phyloP scores from a whole-genome alignment of 2,888 invertebrate species.

The Dioctria linearis region DNA sequence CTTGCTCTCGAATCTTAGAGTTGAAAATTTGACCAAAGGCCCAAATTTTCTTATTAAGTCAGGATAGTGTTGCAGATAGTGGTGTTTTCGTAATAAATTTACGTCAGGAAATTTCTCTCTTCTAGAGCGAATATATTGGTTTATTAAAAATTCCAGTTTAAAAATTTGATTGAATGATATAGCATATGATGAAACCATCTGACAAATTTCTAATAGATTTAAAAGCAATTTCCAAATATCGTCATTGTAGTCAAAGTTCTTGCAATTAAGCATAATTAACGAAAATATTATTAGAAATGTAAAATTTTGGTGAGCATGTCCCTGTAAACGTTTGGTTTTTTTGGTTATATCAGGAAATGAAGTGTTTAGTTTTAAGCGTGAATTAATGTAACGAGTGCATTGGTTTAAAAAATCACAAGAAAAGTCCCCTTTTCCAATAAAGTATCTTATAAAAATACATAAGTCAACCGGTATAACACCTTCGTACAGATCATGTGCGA shows the following conservation, averaged over 20 bases:
- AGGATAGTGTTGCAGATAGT: neutral
- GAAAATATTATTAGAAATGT: too few relatives aligned
- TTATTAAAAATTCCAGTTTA: constrained; percentile 6
- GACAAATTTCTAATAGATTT: neutral
- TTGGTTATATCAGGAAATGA: neutral
- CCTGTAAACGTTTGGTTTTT: neutral
- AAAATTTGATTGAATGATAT: neutral
- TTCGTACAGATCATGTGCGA: neutral
- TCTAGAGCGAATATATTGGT: neutral
- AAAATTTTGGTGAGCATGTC: neutral
- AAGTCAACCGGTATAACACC: neutral
- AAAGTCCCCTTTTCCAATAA: too few relatives aligned
- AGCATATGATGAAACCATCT: neutral
- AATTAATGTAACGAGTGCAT: too few relatives aligned
- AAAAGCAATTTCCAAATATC: neutral
- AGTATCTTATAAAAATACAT: neutral
- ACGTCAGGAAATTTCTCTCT: neutral
- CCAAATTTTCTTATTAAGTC: neutral
- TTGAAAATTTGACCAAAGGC: neutral
- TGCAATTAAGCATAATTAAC: too few relatives aligned
- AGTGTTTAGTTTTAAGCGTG: neutral
- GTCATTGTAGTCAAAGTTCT: neutral
- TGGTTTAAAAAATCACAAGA: neutral
- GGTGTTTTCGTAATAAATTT: neutral
- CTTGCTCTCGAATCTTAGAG: neutral